Evolutionary conservation across 2,113 vertebrate species (phyloP).

Genomic region (Myotis brandtii): DNA sequence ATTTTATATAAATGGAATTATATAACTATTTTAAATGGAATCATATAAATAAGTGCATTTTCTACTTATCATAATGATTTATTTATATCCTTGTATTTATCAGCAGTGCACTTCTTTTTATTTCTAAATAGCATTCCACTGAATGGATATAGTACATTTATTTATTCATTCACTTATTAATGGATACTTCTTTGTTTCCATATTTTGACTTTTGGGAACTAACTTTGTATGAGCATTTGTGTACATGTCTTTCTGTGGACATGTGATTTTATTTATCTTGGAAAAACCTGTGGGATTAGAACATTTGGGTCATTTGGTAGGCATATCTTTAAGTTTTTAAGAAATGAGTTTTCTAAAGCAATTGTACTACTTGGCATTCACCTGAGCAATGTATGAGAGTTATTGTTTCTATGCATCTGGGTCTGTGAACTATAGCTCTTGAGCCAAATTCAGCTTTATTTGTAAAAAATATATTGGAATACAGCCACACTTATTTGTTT

Average conservation of each 20-base stretch:
- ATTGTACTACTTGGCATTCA: not conserved
- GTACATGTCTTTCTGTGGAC: no score
- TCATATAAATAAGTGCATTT: not conserved
- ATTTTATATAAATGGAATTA: not conserved
- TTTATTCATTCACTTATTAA: no score
- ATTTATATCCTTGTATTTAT: not conserved
- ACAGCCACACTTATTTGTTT: not conserved
- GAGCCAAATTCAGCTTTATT: not conserved
- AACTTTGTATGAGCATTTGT: no score
- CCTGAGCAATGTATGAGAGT: not conserved
- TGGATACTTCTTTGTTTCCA: no score
- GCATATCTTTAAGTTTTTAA: not conserved
- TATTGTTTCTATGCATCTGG: not conserved
- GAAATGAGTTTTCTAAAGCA: not conserved
- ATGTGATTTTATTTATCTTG: not conserved
- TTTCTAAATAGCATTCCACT: not conserved
- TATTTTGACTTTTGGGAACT: no score
- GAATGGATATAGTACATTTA: no score
- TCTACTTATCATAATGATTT: not conserved
- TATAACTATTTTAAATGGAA: not conserved
- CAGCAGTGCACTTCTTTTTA: not conserved
- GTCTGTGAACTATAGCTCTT: not conserved
- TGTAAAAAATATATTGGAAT: not conserved
- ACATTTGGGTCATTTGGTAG: not conserved
- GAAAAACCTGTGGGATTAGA: not conserved